Conservation (phyloP, 2,797 vertebrate genomes). For the Micropoecilia bifurca region DNA sequence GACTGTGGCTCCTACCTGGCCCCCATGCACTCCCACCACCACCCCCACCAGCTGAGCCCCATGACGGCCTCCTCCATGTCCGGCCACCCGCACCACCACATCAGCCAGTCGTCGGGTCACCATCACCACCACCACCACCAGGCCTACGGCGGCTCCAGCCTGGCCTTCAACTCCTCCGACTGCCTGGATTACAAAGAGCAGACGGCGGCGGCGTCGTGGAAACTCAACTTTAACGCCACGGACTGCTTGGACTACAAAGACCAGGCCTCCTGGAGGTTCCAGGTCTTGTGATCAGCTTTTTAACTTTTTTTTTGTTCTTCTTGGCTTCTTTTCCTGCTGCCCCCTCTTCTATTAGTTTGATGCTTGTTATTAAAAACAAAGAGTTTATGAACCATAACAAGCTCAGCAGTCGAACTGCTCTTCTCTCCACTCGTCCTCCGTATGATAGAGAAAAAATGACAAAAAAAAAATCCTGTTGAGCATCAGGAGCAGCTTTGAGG, state of each 20-base stretch:
- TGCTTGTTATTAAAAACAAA: conserved; percentile 70
- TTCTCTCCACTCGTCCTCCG: conserved; percentile 21
- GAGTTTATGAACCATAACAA: conserved; percentile 70
- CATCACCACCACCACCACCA: conserved; percentile 93
- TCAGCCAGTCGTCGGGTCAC: conserved; percentile 93
- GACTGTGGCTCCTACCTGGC: conserved; percentile 96
- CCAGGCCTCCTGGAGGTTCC: conserved; percentile 98
- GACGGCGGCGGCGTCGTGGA: conserved; percentile 91
- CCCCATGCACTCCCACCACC: conserved; percentile 97
- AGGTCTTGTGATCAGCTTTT: conserved; percentile 91
- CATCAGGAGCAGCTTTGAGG: conserved; percentile 49
- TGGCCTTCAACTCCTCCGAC: conserved; percentile 97
- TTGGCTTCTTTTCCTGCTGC: conserved; percentile 17
- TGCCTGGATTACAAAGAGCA: conserved; percentile 99
- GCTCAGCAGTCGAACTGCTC: conserved; percentile 54
- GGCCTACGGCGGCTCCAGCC: conserved; percentile 87
- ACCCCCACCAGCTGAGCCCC: conserved; percentile 92
- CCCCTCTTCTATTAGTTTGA: conserved; percentile 63
- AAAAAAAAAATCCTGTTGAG: conserved; percentile 29
- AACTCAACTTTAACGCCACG: conserved; percentile 98
- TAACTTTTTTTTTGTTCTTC: background rate
- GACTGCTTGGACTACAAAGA: conserved; percentile 99
- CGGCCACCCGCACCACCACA: conserved; percentile 90
- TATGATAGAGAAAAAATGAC: conserved; percentile 15
- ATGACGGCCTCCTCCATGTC: conserved; percentile 94